A percentile compares a stretch with the other conserved stretches of the same genome.
These are phyloP conservation scores for Glandiceps talaboti DNA, from an alignment of 53 echinoderm and acorn worm species.

Conservation along the genomic window DNA sequence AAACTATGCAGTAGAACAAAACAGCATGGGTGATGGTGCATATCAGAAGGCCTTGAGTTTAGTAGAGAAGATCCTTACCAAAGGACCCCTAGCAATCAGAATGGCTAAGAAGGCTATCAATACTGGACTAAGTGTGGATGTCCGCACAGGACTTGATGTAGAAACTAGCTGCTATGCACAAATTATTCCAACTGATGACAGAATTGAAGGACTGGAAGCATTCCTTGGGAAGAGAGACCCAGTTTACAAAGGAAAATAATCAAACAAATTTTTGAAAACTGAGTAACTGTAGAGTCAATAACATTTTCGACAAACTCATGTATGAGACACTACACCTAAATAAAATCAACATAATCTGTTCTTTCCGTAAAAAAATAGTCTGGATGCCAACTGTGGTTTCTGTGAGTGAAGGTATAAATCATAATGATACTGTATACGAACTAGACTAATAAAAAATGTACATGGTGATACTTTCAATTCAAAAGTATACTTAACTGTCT, in stretches of 20 bases:
- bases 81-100: constrained; percentile 78
- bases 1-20: constrained; percentile 85
- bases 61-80: constrained; percentile 70
- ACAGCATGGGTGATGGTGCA: constrained; percentile 65
- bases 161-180: constrained; percentile 78
- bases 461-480: no score
- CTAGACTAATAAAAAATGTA: no score
- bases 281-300: no score
- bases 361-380: no score
- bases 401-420: no score
- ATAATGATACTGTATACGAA: no score
- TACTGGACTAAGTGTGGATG: constrained; percentile 71
- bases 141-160: constrained; percentile 58
- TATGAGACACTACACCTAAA: no score
- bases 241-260: constrained; percentile 57
- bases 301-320: no score
- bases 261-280: no score
- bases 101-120: constrained; percentile 91
- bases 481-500: no score
- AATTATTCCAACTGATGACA: constrained; percentile 85
- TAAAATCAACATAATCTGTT: no score
- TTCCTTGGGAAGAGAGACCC: constrained; percentile 77
- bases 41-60: constrained; percentile 53
- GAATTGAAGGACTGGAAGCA: constrained; percentile 77
- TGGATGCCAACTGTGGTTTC: no score